Conservation (phyloP, 35 echinoderm and acorn worm species). For the Lytechinus pictus region DNA sequence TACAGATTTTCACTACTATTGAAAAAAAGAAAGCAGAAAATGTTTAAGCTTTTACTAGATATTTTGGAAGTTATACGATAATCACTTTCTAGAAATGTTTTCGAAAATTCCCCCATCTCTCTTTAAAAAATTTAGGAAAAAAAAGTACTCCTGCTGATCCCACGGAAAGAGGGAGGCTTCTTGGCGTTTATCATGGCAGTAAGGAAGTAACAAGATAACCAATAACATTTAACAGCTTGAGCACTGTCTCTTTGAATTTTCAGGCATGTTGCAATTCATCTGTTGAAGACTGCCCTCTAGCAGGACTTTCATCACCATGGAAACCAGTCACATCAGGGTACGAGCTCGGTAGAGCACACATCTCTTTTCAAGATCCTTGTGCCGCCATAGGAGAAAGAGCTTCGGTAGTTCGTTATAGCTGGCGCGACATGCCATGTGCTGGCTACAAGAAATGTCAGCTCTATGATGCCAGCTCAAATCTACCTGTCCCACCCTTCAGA, state of each 20-base stretch:
- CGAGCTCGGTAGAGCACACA: neutral
- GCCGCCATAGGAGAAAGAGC: neutral
- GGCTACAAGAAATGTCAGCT: slow-evolving; percentile 73
- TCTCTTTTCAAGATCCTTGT: neutral
- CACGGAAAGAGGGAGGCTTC: no score
- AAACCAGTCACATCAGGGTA: slow-evolving; percentile 22
- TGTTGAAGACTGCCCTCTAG: slow-evolving; percentile 21
- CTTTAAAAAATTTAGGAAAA: no score
- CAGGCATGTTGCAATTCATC: slow-evolving; percentile 47
- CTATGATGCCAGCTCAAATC: slow-evolving; percentile 58
- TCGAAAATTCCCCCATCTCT: no score
- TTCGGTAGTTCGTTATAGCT: slow-evolving; percentile 56
- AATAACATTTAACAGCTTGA: neutral
- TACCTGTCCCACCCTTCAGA: slow-evolving; percentile 74
- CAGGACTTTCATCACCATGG: neutral
- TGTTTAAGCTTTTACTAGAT: no score
- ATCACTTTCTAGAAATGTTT: no score
- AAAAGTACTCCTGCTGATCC: no score
- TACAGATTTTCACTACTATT: no score
- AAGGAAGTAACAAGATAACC: no score
- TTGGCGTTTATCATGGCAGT: no score
- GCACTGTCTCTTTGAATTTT: neutral
- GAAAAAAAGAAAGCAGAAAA: no score
- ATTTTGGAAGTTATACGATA: no score
- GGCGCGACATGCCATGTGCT: slow-evolving; percentile 73